Percentiles rank a stretch among this genome's conserved stretches.
phyloP scores from a whole-genome alignment of 1,140 invertebrate genomes.

The Ditylenchus dipsaci region DNA sequence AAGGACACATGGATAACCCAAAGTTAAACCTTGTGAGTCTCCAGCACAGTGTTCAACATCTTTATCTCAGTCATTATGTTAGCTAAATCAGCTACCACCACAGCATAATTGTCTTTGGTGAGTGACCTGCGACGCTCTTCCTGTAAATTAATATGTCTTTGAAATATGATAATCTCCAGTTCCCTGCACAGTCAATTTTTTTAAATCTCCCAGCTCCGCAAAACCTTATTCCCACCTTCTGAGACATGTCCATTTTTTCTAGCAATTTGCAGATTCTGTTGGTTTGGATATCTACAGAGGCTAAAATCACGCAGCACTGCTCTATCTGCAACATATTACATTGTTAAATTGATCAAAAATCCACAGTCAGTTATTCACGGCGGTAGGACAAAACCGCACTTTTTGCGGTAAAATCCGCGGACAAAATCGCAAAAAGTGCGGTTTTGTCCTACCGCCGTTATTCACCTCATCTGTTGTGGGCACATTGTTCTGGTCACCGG shows the following conservation, averaged over 20 bases:
- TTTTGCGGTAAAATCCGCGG: no score
- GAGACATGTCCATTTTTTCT: slow-evolving; percentile 49
- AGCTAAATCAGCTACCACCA: slow-evolving; percentile 48
- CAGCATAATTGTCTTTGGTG: slow-evolving; percentile 45
- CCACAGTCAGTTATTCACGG: no score
- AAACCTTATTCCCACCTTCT: slow-evolving; percentile 30
- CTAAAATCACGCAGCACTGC: slow-evolving; percentile 50
- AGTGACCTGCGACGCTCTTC: slow-evolving; percentile 51
- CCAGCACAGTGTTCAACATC: slow-evolving; percentile 38
- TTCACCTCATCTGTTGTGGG: slow-evolving; percentile 46
- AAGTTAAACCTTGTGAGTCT: slow-evolving; percentile 32
- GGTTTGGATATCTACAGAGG: slow-evolving; percentile 54
- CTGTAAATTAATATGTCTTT: slow-evolving; percentile 25
- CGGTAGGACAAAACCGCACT: no score
- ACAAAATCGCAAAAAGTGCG: no score
- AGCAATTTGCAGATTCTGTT: slow-evolving; percentile 46
- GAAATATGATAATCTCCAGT: background rate
- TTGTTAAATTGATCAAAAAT: no score
- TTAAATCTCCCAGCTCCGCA: background rate
- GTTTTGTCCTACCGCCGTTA: slow-evolving; percentile 1
- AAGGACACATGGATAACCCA: background rate
- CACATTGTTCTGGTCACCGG: slow-evolving; percentile 21
- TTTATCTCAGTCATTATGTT: slow-evolving; percentile 50
- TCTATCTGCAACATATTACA: slow-evolving; percentile 46
- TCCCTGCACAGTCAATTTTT: background rate